Evolutionary conservation across 2,888 invertebrate genomes (phyloP), one percentile per base, ranked within the genome.

Genomic region (Orgyia antiqua): DNA sequence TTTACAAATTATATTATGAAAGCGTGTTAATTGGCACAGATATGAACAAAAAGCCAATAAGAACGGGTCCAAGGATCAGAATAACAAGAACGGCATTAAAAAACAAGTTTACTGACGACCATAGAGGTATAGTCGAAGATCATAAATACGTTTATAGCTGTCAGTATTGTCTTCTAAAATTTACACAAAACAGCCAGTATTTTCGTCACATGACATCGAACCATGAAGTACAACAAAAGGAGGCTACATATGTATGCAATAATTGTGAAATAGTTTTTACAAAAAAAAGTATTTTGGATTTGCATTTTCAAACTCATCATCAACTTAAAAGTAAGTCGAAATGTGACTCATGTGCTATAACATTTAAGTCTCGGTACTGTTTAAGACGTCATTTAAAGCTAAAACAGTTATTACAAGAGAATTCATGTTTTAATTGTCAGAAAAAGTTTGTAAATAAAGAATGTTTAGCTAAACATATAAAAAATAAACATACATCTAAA

Each of bases 161-260:
- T 21, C 82, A 84, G 33, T 86, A 74, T 32, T 86, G 84, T 41
- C 60, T 75, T 0, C 35, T 77, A 2, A 86, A 80, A 42, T 86
- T 86, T 36, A 69, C 83, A 0, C 80, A 82, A 20, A 86, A 84
- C 54, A 82, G 74, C 30, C 78, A 80, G 4, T 84, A 71, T 43
- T 84, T 83, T 31, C 79, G 82, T 42, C 84, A 86, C 51, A 83
- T 86, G 83, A 73, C 72, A 35, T 65, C 83, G 0, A 84, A 83
- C 32, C 84, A 86, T 47, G 71, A 78, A 36, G 13, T 58, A 0
- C 78, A 83, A 45, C 82, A 83, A 36, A 62, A 68, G 20, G 50
- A 73, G 17, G 82, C 77, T 0, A 78, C 72, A 0, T 84, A 60
- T 32, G 67, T 82, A 27, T 86, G 86, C 33, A 71, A 84, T 32